Percentiles rank a stretch among this genome's conserved stretches.
Evolutionary conservation across 1,140 invertebrate genomes (phyloP).

Genomic region (Rhysida immarginata): DNA sequence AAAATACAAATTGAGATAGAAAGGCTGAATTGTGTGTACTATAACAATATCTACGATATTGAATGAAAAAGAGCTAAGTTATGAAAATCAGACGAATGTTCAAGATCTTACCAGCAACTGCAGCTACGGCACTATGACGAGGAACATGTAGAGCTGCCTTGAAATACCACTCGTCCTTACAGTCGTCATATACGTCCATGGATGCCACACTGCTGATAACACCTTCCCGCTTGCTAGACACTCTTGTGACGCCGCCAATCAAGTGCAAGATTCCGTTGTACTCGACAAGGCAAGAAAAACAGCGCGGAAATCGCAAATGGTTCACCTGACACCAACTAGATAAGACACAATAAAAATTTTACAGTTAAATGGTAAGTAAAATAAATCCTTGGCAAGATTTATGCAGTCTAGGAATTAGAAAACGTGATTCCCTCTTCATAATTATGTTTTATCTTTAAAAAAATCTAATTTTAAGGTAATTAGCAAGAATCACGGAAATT

Average conservation of each 20-base stretch:
- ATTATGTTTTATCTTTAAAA: too few species aligned
- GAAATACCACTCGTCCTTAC: neutral
- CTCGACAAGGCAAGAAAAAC: neutral
- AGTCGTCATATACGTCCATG: neutral
- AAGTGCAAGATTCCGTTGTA: neutral
- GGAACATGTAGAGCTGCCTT: neutral
- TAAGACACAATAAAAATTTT: neutral
- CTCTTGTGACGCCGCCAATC: neutral
- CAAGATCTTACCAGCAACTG: neutral
- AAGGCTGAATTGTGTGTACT: too few species aligned
- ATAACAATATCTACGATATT: too few species aligned
- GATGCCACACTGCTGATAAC: constrained; percentile 2
- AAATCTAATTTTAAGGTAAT: too few species aligned
- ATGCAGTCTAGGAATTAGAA: too few species aligned
- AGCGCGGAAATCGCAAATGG: neutral
- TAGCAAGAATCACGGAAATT: too few species aligned
- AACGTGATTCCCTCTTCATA: too few species aligned
- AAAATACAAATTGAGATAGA: too few species aligned
- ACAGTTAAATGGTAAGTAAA: too few species aligned
- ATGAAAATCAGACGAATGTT: too few species aligned
- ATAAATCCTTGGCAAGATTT: too few species aligned
- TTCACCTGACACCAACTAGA: neutral
- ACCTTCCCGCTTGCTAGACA: neutral
- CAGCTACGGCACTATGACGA: neutral
- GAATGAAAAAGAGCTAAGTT: too few species aligned